Base-by-base conservation (phyloP, 1,140 invertebrate genomes). In the Rhizoglyphus robini region DNA sequence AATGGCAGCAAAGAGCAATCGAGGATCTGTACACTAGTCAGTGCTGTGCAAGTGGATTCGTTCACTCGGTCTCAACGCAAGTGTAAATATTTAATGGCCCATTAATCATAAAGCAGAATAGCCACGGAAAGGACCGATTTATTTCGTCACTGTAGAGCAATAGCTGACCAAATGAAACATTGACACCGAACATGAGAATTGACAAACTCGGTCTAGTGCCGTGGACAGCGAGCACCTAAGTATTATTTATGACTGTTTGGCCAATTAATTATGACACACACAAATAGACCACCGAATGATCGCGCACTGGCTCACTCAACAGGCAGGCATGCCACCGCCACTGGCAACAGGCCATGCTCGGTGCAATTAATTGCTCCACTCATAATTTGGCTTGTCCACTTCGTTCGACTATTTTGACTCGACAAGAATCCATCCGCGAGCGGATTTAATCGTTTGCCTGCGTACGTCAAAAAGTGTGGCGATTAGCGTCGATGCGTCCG, bases 1-100 rank as follows among this genome's bases (percentile, higher is more conserved):
- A 41, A 11, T 18, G 18, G 18, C 36, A 41, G 18, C 8, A 41
- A 41, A 41, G 36, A 41, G 36, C 8, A 41, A 41, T 8, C 8
- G 36, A 25, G 51, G 8, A 11, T 32, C 51, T 8, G 20, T 20
- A 25, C 20, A 54, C 51, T 15, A 32, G 5, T 25, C 51, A 54
- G 23, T 54, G 51, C 41, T 46, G 41, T 46, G n/a, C n/a, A n/a
- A n/a, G n/a, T 23, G 41, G 23, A 15, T 23, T 23, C 41, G 41
- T 46, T 23, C 15, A 46, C 23, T 15, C 41, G 23, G 41, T 46
- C 41, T 46, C 41, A 46, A 23, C 23, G 41, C 51, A 54, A 54
- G 51, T 54, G 51, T 54, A 54, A 54, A 54, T 54, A 54, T 54
- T 54, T 54, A 54, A 54, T 27, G 20, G 51, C 23, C 36, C 51